phyloP scores from a whole-genome alignment of 53 echinoderm and acorn worm genomes.

The Zoroaster sp. region DNA sequence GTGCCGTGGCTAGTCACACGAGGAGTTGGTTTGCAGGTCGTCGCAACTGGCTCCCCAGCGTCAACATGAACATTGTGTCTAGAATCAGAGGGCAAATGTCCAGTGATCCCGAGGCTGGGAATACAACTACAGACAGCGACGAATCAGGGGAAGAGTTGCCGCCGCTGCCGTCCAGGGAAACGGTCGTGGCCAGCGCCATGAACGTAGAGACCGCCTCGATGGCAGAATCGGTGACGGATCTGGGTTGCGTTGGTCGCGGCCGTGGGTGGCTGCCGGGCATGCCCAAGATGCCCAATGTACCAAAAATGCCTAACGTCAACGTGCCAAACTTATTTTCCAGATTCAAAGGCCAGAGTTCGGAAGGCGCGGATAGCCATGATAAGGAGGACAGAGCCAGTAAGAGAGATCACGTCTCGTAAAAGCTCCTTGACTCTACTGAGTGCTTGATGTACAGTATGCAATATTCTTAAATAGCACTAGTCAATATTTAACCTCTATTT shows the following conservation, averaged over 20 bases:
- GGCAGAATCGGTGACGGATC: constrained; percentile 46
- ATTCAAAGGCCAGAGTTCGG: constrained; percentile 64
- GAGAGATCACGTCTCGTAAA: constrained; percentile 30
- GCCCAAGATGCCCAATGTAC: constrained; percentile 74
- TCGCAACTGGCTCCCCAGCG: constrained; percentile 86
- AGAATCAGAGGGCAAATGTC: constrained; percentile 60
- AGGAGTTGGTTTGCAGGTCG: constrained; percentile 87
- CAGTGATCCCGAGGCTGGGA: constrained; percentile 29
- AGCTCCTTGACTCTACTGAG: not conserved
- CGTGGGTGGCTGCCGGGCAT: constrained; percentile 68
- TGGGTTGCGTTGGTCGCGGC: constrained; percentile 51
- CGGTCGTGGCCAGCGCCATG: constrained; percentile 21
- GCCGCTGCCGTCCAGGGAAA: not conserved
- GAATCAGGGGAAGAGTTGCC: not conserved
- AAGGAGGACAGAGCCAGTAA: constrained; percentile 23
- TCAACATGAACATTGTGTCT: constrained; percentile 71
- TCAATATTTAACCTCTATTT: not conserved
- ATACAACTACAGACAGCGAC: not conserved
- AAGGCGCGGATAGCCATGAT: constrained; percentile 50
- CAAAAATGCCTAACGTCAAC: constrained; percentile 80
- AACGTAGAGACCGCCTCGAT: constrained; percentile 41
- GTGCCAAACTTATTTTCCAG: constrained; percentile 84
- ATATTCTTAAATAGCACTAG: not conserved
- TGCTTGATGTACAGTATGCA: not conserved
- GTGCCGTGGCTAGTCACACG: constrained; percentile 90